Evolutionary conservation across 2,797 vertebrate species (phyloP).

Genomic region (Loriculus beryllinus): DNA sequence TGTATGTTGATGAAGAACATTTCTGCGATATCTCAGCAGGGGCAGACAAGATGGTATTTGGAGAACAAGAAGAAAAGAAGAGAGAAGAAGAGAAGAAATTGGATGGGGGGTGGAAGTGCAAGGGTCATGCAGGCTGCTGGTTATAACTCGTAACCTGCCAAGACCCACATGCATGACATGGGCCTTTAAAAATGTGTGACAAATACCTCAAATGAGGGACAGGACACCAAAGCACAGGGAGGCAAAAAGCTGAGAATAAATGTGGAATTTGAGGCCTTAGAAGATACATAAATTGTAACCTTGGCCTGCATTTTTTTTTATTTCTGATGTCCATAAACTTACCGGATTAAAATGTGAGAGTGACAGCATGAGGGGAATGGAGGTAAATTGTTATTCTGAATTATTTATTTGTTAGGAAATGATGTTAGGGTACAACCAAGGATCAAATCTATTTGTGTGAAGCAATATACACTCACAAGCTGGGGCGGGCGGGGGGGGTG

Average conservation of each 20-base stretch:
- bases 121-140: background rate
- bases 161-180: background rate
- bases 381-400: conserved; percentile 48
- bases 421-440: background rate
- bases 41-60: conserved; percentile 35
- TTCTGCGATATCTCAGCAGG: conserved; percentile 36
- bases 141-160: conserved; percentile 13
- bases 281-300: background rate
- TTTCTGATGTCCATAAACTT: conserved; percentile 28
- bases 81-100: conserved; percentile 34
- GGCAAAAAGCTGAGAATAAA: background rate
- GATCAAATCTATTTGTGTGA: background rate
- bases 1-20: conserved; percentile 54
- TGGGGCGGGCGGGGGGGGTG: background rate
- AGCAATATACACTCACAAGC: background rate
- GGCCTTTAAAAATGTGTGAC: conserved; percentile 4
- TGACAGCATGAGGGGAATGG: background rate
- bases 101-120: background rate
- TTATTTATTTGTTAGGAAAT: conserved; percentile 1
- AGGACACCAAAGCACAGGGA: background rate
- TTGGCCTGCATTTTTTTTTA: background rate
- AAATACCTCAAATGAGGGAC: conserved; percentile 2
- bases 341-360: conserved; percentile 42
- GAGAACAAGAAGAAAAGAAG: conserved; percentile 37
- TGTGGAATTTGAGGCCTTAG: background rate